phyloP scores from a whole-genome alignment of 2,113 vertebrate species.

The Clarias gariepinus region DNA sequence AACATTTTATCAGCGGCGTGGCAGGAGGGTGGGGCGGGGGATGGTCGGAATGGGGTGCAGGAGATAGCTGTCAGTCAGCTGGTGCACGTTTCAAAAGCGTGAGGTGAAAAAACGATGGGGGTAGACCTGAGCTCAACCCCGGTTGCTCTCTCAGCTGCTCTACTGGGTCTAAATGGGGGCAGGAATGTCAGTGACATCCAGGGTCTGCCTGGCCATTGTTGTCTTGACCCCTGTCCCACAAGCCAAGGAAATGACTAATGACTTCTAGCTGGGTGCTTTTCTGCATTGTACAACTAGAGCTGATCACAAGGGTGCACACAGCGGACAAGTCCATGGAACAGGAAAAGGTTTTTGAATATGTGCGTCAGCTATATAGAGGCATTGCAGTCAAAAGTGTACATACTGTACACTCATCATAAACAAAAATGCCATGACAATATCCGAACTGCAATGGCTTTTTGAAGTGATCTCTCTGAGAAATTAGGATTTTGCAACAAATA shows the following conservation, averaged over 20 bases:
- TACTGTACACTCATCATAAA: too few species aligned
- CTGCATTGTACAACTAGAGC: constrained; percentile 5
- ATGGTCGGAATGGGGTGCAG: constrained; percentile 59
- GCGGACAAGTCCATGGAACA: not conserved
- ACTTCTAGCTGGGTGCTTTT: constrained; percentile 67
- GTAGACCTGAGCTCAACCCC: constrained; percentile 54
- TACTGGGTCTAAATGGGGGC: constrained; percentile 61
- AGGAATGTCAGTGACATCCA: constrained; percentile 54
- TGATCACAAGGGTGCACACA: not conserved
- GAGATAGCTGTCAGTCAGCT: constrained; percentile 79
- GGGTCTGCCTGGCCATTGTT: constrained; percentile 51
- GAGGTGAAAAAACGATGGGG: constrained; percentile 27
- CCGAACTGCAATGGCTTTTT: too few species aligned
- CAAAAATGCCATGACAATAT: too few species aligned
- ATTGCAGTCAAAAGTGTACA: too few species aligned
- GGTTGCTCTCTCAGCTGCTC: constrained; percentile 50
- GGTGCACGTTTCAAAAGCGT: constrained; percentile 41
- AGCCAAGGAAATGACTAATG: constrained; percentile 69
- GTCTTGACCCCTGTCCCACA: constrained; percentile 64
- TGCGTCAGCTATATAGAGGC: too few species aligned
- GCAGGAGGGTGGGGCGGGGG: not conserved
- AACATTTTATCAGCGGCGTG: constrained; percentile 79
- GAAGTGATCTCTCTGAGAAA: too few species aligned
- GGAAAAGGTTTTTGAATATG: not conserved
- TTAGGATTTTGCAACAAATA: too few species aligned